Conservation (phyloP, 2,888 invertebrate species). For the Ichneumon xanthorius region DNA sequence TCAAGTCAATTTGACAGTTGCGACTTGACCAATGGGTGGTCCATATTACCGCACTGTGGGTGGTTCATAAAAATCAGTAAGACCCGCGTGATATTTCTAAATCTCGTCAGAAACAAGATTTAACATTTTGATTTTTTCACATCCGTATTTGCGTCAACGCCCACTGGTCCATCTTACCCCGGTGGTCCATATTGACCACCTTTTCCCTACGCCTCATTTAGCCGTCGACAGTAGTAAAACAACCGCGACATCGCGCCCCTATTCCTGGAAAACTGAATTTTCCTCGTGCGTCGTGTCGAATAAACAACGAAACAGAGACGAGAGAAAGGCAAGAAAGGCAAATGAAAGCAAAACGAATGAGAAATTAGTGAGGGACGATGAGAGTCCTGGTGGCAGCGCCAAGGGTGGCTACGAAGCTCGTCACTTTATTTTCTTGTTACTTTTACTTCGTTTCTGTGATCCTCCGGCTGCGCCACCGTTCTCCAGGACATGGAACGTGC, state of each 20-base stretch:
- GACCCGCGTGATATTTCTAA: too few species aligned
- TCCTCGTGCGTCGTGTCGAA: background rate
- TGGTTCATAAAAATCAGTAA: too few species aligned
- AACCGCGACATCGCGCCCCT: background rate
- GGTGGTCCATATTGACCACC: too few species aligned
- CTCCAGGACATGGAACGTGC: conserved; percentile 52
- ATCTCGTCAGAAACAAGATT: too few species aligned
- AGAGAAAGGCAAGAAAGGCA: conserved; percentile 15
- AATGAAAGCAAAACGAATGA: conserved; percentile 35
- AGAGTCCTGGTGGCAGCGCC: conserved; percentile 48
- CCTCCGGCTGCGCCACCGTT: conserved; percentile 1
- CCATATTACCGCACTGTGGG: too few species aligned
- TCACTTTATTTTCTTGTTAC: conserved; percentile 79
- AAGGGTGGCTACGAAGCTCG: conserved; percentile 73
- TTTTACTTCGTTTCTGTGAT: conserved; percentile 49
- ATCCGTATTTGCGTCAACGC: too few species aligned
- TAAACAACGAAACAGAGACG: background rate
- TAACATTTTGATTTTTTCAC: too few species aligned
- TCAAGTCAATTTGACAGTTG: too few species aligned
- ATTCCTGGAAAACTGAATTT: background rate
- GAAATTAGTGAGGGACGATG: conserved; percentile 25
- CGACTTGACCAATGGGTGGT: too few species aligned
- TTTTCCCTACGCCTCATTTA: background rate
- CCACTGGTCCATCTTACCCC: too few species aligned
- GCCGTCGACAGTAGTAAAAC: background rate